Percentiles rank a stretch among this genome's conserved stretches.
Evolutionary conservation across 2,113 vertebrate genomes (phyloP).

Genomic region (Physeter macrocephalus): DNA sequence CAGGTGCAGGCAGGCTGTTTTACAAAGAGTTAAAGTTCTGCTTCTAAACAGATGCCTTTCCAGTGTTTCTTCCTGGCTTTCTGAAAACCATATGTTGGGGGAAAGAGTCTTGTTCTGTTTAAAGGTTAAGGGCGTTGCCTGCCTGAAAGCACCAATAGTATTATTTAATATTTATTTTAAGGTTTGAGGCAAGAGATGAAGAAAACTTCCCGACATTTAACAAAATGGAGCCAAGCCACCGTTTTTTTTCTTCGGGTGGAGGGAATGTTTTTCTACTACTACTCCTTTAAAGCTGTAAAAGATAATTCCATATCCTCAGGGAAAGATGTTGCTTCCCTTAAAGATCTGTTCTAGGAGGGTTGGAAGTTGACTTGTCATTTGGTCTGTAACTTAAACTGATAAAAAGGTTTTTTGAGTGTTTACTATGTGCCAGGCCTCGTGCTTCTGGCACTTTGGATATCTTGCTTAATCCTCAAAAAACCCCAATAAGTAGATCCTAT

Average conservation of each 20-base stretch:
- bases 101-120: neutral
- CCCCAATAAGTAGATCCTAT: neutral
- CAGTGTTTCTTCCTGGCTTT: neutral
- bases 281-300: neutral
- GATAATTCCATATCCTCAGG: conserved; percentile 13
- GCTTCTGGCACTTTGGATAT: neutral
- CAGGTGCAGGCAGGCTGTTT: neutral
- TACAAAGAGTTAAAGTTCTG: neutral
- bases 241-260: accelerated
- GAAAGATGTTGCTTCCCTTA: neutral
- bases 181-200: conserved; percentile 8
- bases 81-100: neutral
- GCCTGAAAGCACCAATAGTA: neutral
- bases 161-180: conserved; percentile 5
- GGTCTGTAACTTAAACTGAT: neutral
- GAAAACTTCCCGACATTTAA: neutral
- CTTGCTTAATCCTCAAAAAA: neutral
- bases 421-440: neutral
- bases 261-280: neutral
- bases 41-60: neutral
- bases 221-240: neutral
- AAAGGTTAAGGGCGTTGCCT: neutral
- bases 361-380: neutral
- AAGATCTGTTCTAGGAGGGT: neutral
- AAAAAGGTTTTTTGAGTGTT: neutral